Base-by-base conservation (phyloP, 2,888 invertebrate species). In the Epistrophella euchroma region DNA sequence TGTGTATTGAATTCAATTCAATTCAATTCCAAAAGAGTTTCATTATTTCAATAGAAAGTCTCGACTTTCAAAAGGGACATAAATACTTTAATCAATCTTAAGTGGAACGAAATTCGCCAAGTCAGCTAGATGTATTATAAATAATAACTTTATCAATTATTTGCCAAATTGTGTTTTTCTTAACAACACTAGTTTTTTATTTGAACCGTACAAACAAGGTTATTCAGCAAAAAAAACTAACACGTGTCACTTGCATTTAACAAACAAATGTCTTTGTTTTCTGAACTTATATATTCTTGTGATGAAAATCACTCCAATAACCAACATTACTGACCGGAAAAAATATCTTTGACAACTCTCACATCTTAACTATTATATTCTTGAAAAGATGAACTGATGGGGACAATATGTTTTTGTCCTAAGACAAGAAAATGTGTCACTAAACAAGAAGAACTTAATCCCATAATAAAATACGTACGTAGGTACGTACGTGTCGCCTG, bases 391-490 rank as follows among this genome's bases (percentile, higher is more conserved):
- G 50, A 66, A 50, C 66, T 50, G 10, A 68, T 37, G 47, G 22
- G 35, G n/a, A 52, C 68, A 50, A 68, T 68, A 37, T 37, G 35
- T 68, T 68, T 47, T 47, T 52, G 66, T 52, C 19, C 40, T 4
- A 32, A 60, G 40, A 70, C 40, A 77, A 50, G 60, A 77, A 60
- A 56, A 68, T 68, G 28, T 76, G 68, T 76, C 58, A 76, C 58
- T 70, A 50, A 77, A 55, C 47, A 47, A 64, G 9, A 4, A 52
- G 22, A 77, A 37, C 68, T 37, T 50, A 77, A 70, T 77, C 37
- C 60, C 15, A 47, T 52, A 25, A 35, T 28, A 40, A 52, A 58
- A 19, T 28, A 32, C 2, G 47, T 28, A 32, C 2, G 47, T 32
- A 17, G 9, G 15, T 56, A 32, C 3, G 15, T n/a, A 28, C 55